These are phyloP conservation scores for Microctonus brassicae DNA, from an alignment of 2,888 invertebrate genomes.

Conservation along the genomic window DNA sequence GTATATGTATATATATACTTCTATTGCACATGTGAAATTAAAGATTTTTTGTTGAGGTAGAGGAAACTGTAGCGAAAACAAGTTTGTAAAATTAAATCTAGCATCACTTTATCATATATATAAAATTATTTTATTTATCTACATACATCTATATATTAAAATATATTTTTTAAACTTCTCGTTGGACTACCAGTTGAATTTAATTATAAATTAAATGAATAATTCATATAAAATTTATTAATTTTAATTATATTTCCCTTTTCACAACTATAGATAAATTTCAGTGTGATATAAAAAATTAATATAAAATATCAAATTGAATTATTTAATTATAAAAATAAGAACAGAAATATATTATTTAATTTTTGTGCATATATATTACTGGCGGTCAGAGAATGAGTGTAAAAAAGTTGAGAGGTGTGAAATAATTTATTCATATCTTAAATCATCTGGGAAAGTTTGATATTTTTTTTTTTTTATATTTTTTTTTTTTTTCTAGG, in stretches of 20 bases:
- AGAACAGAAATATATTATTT: not conserved
- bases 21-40: not conserved
- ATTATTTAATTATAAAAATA: constrained; percentile 4
- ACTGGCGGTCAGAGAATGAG: not conserved
- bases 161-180: not conserved
- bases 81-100: not conserved
- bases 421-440: constrained; percentile 16
- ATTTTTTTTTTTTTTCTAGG: not conserved
- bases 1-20: too few species aligned
- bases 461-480: not conserved
- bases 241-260: not conserved
- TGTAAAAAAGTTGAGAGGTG: not conserved
- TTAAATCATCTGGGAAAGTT: constrained; percentile 3
- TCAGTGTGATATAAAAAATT: not conserved
- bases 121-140: not conserved
- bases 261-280: not conserved
- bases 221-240: not conserved
- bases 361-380: not conserved
- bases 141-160: not conserved
- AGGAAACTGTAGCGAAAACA: not conserved
- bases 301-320: not conserved
- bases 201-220: not conserved
- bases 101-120: not conserved
- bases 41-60: not conserved
- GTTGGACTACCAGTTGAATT: not conserved